Conservation (phyloP, 2,113 vertebrate species). For the Pionites leucogaster region DNA sequence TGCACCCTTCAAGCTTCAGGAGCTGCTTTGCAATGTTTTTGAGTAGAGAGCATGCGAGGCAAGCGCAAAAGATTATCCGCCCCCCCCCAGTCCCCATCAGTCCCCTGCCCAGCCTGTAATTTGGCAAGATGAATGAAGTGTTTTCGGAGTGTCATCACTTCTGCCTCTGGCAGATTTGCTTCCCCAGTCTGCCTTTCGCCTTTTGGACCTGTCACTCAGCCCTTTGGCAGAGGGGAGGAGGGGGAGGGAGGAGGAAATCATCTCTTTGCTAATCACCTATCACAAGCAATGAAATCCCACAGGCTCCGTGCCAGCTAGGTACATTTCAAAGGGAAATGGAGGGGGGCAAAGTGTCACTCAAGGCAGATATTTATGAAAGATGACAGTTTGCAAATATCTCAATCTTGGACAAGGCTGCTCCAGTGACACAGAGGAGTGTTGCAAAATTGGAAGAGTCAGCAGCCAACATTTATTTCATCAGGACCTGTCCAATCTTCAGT, state of each 20-base stretch:
- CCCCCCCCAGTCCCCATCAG: conserved; percentile 13
- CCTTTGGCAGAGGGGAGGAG: conserved; percentile 58
- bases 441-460: conserved; percentile 95
- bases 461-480: conserved; percentile 95
- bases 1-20: neutral
- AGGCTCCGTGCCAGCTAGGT: conserved; percentile 73
- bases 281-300: conserved; percentile 78
- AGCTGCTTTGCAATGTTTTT: neutral
- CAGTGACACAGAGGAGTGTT: conserved; percentile 86
- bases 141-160: conserved; percentile 62
- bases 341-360: conserved; percentile 79
- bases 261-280: conserved; percentile 79
- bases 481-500: conserved; percentile 83
- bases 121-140: conserved; percentile 68
- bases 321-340: conserved; percentile 73
- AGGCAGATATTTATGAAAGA: conserved; percentile 94
- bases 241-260: conserved; percentile 59
- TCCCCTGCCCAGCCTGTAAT: conserved; percentile 62
- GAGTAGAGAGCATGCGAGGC: neutral
- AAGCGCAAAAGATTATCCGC: conserved; percentile 32
- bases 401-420: conserved; percentile 88
- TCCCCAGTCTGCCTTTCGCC: conserved; percentile 68
- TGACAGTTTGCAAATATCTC: conserved; percentile 99
- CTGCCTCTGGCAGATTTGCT: conserved; percentile 68
- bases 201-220: conserved; percentile 71